Evolutionary conservation across 2,113 vertebrate species (phyloP).

Genomic region (Picathartes gymnocephalus): DNA sequence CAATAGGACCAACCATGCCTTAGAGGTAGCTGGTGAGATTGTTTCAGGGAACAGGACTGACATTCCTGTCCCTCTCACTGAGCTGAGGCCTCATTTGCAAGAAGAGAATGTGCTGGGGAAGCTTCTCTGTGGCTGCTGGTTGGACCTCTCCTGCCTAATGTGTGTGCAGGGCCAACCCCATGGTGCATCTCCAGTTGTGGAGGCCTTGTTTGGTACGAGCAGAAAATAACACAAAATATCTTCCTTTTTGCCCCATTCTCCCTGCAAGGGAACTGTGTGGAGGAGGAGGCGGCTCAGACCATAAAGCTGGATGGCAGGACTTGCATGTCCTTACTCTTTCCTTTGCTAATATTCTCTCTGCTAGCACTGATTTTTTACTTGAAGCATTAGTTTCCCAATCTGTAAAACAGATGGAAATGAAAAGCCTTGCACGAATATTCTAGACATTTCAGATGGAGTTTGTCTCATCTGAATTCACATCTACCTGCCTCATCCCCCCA

Average conservation of each 20-base stretch:
- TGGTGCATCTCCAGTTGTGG: not conserved
- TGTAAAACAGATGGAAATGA: not conserved
- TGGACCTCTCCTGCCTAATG: not conserved
- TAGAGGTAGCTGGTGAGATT: not conserved
- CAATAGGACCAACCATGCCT: not conserved
- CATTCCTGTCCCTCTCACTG: not conserved
- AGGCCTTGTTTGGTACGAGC: not conserved
- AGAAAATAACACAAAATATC: not conserved
- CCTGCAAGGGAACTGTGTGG: not conserved
- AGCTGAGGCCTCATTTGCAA: not conserved
- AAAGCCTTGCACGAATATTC: not conserved
- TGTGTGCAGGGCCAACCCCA: not conserved
- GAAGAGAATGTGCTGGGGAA: not conserved
- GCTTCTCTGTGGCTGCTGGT: not conserved
- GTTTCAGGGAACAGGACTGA: not conserved
- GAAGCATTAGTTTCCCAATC: not conserved
- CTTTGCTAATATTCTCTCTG: not conserved
- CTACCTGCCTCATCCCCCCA: not conserved
- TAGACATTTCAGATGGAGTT: not conserved
- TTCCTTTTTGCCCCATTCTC: not conserved
- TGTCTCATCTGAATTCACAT: constrained; percentile 4
- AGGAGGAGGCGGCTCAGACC: not conserved
- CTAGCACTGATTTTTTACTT: not conserved
- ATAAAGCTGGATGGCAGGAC: not conserved
- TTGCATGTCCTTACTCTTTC: not conserved